These are phyloP conservation scores for Campaea margaritaria DNA, from an alignment of 2,888 invertebrate genomes.

Conservation along the genomic window DNA sequence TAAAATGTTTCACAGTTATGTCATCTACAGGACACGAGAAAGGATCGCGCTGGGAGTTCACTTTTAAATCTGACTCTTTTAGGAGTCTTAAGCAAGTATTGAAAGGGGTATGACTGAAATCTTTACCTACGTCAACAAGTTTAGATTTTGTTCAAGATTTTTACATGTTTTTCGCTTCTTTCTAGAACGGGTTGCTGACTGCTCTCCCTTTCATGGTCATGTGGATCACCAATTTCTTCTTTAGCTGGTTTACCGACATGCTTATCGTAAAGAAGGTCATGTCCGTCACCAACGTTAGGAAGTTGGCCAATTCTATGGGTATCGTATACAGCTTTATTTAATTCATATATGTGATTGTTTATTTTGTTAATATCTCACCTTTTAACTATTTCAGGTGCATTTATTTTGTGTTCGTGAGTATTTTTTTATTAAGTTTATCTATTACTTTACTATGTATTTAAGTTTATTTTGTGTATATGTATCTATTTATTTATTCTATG, in stretches of 20 bases:
- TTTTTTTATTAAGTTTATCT: no score
- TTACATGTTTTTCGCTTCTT: conserved; percentile 34
- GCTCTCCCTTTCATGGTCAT: conserved; percentile 90
- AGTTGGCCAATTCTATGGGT: conserved; percentile 59
- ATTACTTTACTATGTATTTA: no score
- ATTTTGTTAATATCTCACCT: no score
- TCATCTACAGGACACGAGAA: conserved; percentile 6
- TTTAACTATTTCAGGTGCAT: no score
- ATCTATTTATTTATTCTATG: no score
- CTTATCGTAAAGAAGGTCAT: conserved; percentile 83
- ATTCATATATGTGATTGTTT: no score
- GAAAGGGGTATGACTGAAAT: conserved; percentile 18
- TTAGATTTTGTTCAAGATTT: background rate
- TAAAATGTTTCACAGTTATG: background rate
- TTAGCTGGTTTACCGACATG: conserved; percentile 88
- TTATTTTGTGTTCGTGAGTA: background rate
- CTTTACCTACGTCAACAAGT: conserved; percentile 2
- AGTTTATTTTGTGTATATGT: no score
- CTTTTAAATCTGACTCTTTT: conserved; percentile 10
- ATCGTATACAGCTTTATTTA: background rate
- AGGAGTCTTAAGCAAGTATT: conserved; percentile 13
- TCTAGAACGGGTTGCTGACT: conserved; percentile 88
- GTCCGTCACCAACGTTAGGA: conserved; percentile 83
- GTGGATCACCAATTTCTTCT: conserved; percentile 89
- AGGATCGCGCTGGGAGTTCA: background rate